Evolutionary conservation across 2,888 invertebrate genomes (phyloP), one percentile per base, ranked within the genome.

Genomic region (Apoda limacodes): DNA sequence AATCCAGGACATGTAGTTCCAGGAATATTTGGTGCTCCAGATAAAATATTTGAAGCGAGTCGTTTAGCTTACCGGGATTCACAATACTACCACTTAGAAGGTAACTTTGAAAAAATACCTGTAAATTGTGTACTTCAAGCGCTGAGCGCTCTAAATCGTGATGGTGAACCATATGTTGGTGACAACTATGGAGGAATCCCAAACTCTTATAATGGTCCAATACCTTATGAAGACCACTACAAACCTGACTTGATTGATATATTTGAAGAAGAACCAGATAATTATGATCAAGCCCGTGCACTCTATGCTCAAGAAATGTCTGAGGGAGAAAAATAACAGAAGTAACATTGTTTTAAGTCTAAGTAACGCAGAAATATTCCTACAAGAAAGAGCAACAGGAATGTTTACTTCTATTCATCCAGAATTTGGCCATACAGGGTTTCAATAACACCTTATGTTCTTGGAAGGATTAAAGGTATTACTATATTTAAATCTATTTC

Each of bases 121-220:
- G 93, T 97, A 15, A 97, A 97, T 66, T 94, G 95, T 63, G 95
- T 97, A 0, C 90, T 87, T 67, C 70, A 83, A 48, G 78, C 78
- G 2, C 68, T 68, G 30, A 89, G 93, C n/a, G n/a, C n/a, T 55
- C 94, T 90, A 56, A 92, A 93, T 64, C 84, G 95, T 11, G 95
- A 95, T 59, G 96, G 95, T 0, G 76, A 83, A 5, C 86, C 88
- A 80, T 82, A 86, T 21, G 78, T 85, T 9, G 71, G 82, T 14
- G 84, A 88, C 45, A 94, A 93, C 57, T 92, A 91, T 62, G 86
- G 84, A 11, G 90, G 89, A n/a, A 88, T 88, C 1, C 95, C 96
- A 1, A 95, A 95, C 66, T 97, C 95, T 59, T 93, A 84, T 70
- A n/a, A n/a, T n/a, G n/a, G 96, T 96, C 0, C 97, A 97, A 78